Evolutionary conservation across 2,888 invertebrate genomes (phyloP).

Genomic region (Lomographa bimaculata): DNA sequence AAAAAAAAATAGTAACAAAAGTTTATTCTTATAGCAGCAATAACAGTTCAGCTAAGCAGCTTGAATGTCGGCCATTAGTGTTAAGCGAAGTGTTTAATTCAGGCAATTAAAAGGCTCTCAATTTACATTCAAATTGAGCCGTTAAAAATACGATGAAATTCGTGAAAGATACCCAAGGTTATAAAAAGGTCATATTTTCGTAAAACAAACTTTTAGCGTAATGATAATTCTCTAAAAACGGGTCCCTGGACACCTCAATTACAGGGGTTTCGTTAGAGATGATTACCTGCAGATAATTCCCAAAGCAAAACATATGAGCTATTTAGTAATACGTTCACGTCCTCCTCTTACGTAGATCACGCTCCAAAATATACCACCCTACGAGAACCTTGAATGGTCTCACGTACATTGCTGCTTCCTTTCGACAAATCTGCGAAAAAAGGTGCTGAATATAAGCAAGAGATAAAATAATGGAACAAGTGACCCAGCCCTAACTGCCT

Average conservation of each 20-base stretch:
- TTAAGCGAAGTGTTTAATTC: constrained; percentile 21
- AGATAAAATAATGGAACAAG: constrained; percentile 21
- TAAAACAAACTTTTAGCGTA: constrained; percentile 5
- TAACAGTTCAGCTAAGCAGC: constrained; percentile 14
- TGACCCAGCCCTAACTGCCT: constrained; percentile 30
- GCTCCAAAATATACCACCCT: constrained; percentile 27
- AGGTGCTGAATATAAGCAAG: constrained; percentile 13
- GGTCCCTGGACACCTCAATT: constrained; percentile 31
- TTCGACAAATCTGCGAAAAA: neutral
- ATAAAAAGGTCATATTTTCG: neutral
- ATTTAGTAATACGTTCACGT: constrained; percentile 56
- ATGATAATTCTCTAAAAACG: constrained; percentile 22
- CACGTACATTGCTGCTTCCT: constrained; percentile 32
- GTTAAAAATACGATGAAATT: constrained; percentile 11
- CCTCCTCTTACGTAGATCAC: constrained; percentile 46
- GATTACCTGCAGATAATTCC: constrained; percentile 49
- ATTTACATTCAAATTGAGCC: constrained; percentile 23
- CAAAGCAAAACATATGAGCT: constrained; percentile 47
- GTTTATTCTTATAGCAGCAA: constrained; percentile 1
- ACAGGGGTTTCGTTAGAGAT: constrained; percentile 38
- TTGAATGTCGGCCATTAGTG: constrained; percentile 9
- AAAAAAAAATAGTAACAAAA: constrained; percentile 1
- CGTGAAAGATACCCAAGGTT: constrained; percentile 1
- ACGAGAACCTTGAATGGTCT: constrained; percentile 33
- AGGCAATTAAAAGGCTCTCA: constrained; percentile 17